Conservation (phyloP, 2,797 vertebrate species). For the Bufotes viridis region DNA sequence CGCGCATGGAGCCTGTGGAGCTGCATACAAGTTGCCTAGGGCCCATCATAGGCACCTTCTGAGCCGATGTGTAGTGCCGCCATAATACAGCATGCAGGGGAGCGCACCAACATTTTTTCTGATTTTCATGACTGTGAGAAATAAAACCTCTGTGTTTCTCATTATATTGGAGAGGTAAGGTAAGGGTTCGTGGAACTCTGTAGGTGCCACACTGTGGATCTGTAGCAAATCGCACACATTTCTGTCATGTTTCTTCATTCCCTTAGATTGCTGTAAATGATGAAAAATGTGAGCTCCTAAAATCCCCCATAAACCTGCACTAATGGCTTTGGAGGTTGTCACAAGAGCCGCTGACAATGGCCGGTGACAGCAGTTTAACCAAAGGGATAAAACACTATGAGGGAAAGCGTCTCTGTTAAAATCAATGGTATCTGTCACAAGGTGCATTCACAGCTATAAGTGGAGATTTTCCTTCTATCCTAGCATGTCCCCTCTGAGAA, state of each 20-base stretch:
- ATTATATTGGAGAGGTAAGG: too few relatives aligned
- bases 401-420: not conserved
- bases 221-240: not conserved
- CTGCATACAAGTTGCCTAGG: too few relatives aligned
- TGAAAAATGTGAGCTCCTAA: not conserved
- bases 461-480: not conserved
- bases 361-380: not conserved
- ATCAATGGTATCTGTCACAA: slow-evolving; percentile 15
- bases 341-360: not conserved
- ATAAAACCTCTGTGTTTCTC: too few relatives aligned
- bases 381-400: slow-evolving; percentile 5
- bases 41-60: too few relatives aligned
- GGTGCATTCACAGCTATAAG: not conserved
- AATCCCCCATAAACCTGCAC: not conserved
- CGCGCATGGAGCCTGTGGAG: too few relatives aligned
- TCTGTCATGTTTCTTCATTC: not conserved
- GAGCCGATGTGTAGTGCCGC: too few relatives aligned
- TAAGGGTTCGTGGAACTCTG: too few relatives aligned
- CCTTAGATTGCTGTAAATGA: not conserved
- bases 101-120: too few relatives aligned
- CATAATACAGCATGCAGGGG: too few relatives aligned
- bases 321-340: not conserved
- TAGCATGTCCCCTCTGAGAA: not conserved
- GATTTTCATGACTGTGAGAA: too few relatives aligned
- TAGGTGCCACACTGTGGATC: too few relatives aligned